Base-by-base conservation (phyloP, 2,113 vertebrate species). In the Glareola pratincola region DNA sequence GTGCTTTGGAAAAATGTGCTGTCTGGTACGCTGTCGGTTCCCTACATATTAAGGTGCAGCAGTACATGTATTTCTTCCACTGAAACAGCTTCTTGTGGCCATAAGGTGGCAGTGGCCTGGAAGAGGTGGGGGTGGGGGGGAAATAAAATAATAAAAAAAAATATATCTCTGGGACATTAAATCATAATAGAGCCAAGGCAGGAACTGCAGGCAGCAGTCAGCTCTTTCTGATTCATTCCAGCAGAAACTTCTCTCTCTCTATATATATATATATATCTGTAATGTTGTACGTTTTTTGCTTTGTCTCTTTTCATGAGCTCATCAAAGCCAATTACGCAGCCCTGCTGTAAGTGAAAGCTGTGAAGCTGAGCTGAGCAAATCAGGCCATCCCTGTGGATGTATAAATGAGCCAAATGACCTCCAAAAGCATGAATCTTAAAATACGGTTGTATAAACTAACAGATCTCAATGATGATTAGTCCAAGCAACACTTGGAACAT, bases 381-480 rank as follows among this genome's bases (percentile, higher is more conserved):
- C 77, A 74, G 88, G 74, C 90, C 95, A 87, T 96, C 94, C 77
- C 77, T 90, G 81, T 93, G 92, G 94, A 78, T 78, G 54, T 81
- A 67, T 74, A 93, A 94, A 95, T 92, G 90, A 92, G 74, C 75
- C 56, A 72, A 94, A 91, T 78, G 90, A 94, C 90, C 92, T 96
- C 92, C 84, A 91, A 91, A 94, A 71, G 64, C 88, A 54, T 23
- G 41, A 51, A 85, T 93, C 92, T 93, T 90, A 89, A 93, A 91
- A 75, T n/a, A 81, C 6, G 16, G 56, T 6, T 81, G 77, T 74
- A 81, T 57, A 74, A 95, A 81, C 59, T 27, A 80, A 85, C 84
- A 54, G 80, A 77, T 94, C 88, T 87, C 92, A 67, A 4, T n/a
- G 60, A 68, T 81, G 90, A 94, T 87, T 87, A 87, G 66, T 37